phyloP scores from a whole-genome alignment of 2,888 invertebrate genomes.

The Dolichopus griseipennis region DNA sequence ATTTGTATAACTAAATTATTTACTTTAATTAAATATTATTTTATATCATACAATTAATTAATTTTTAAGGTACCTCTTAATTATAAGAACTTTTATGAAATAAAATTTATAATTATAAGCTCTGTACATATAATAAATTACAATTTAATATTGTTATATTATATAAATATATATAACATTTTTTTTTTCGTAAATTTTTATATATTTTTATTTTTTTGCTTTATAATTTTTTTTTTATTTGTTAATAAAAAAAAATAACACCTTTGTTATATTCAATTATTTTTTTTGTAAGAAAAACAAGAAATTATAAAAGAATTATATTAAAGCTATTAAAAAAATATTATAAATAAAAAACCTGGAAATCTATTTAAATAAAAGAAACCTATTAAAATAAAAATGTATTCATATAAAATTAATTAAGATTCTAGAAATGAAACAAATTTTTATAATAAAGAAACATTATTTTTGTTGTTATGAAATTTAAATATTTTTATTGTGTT shows the following conservation, averaged over 20 bases:
- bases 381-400: background rate
- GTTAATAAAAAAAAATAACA: too few relatives aligned
- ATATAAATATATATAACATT: too few relatives aligned
- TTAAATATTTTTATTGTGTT: background rate
- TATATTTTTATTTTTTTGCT: background rate
- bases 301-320: too few relatives aligned
- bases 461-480: constrained; percentile 6
- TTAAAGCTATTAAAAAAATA: background rate
- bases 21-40: background rate
- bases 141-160: too few relatives aligned
- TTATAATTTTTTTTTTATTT: background rate
- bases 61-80: constrained; percentile 1
- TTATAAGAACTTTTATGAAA: background rate
- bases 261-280: too few relatives aligned
- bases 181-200: too few relatives aligned
- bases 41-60: background rate
- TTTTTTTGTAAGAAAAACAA: too few relatives aligned
- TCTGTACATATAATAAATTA: background rate
- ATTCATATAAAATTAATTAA: background rate
- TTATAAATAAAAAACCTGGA: background rate
- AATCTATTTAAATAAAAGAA: background rate
- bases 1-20: background rate
- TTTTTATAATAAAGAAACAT: constrained; percentile 2
- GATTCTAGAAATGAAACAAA: constrained; percentile 1
- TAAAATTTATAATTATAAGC: background rate